Conservation (phyloP, 2,113 vertebrate species). For the Onychostruthus taczanowskii region DNA sequence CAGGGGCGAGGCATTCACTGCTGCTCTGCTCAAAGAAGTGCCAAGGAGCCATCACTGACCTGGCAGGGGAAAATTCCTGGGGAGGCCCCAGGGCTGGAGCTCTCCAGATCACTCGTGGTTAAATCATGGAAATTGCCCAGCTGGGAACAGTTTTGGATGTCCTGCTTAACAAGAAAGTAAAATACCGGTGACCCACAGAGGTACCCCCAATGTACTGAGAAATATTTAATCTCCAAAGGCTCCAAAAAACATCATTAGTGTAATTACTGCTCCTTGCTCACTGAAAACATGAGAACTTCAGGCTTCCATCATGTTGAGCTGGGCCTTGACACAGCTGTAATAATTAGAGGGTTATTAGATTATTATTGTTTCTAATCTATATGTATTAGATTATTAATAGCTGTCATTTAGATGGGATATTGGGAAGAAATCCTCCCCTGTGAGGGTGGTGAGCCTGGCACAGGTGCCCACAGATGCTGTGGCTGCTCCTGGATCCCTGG, state of each 20-base stretch:
- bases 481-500: background rate
- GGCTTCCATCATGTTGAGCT: background rate
- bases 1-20: background rate
- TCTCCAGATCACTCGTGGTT: background rate
- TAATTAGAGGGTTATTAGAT: background rate
- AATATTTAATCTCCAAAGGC: background rate
- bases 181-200: rapidly evolving
- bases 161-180: background rate
- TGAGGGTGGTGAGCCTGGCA: background rate
- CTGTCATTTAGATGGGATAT: background rate
- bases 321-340: background rate
- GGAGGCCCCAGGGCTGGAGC: background rate
- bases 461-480: background rate
- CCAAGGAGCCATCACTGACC: background rate
- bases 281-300: background rate
- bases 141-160: background rate
- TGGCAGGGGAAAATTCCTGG: background rate
- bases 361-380: background rate
- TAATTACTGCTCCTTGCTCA: background rate
- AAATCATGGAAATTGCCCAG: background rate
- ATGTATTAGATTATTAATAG: background rate
- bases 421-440: background rate
- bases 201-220: rapidly evolving
- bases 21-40: background rate
- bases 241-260: background rate